Percentiles rank a stretch among this genome's conserved stretches.
Evolutionary conservation across 37 sponge, comb jelly and placozoan genomes (phyloP).

Genomic region (Halisarca cf. caerulea): DNA sequence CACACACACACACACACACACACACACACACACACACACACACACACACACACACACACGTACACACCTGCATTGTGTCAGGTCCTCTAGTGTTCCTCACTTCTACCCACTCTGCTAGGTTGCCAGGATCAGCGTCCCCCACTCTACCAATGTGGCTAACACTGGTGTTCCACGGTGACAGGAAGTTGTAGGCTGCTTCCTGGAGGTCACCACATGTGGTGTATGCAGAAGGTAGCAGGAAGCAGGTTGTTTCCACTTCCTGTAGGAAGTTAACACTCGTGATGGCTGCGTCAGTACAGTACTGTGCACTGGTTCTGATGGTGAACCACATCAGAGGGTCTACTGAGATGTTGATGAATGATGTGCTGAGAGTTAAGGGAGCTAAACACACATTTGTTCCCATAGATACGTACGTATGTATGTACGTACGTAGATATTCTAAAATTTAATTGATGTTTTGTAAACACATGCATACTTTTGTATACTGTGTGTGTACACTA

Average conservation of each 20-base stretch:
- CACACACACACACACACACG: neutral
- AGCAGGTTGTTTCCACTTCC: slow-evolving; percentile 19
- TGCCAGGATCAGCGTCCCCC: neutral
- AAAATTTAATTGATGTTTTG: too few relatives aligned
- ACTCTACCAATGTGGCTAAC: slow-evolving; percentile 24
- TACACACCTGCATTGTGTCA: neutral
- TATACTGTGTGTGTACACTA: too few relatives aligned
- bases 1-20: slow-evolving; percentile 14
- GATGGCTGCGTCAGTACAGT: neutral
- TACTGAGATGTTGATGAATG: slow-evolving; percentile 15
- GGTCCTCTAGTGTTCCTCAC: neutral
- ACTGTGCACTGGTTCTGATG: neutral
- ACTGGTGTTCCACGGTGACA: neutral
- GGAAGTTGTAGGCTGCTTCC: neutral
- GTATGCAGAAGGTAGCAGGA: neutral
- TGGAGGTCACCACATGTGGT: neutral
- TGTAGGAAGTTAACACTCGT: slow-evolving; percentile 2
- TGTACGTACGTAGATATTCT: neutral
- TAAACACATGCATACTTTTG: too few relatives aligned
- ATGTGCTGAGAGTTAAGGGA: neutral
- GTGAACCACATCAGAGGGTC: neutral
- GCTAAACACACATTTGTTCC: neutral
- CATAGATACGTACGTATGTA: neutral
- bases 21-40: slow-evolving; percentile 9
- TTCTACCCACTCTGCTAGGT: neutral